phyloP scores from a whole-genome alignment of 2,888 invertebrate genomes.

The Meandrusa payeni region DNA sequence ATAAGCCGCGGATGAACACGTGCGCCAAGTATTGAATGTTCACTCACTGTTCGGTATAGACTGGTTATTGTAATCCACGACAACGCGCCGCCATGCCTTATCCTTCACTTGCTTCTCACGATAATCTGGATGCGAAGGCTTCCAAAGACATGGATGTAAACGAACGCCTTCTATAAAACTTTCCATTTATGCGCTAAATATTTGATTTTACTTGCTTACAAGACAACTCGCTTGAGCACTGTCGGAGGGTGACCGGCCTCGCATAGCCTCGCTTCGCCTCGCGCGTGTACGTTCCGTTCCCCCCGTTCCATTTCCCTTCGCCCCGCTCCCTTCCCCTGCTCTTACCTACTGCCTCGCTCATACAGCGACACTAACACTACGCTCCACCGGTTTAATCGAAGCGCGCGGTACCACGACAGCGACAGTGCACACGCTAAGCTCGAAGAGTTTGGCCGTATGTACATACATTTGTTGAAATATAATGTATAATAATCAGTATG shows the following conservation, averaged over 20 bases:
- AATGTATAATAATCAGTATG: no score
- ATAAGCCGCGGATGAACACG: not conserved
- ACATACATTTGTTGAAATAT: no score
- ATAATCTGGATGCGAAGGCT: constrained; percentile 64
- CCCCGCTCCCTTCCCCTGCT: constrained; percentile 10
- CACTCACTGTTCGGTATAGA: constrained; percentile 59
- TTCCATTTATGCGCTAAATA: constrained; percentile 46
- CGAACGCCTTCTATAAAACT: constrained; percentile 64
- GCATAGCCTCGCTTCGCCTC: constrained; percentile 42
- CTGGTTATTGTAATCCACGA: constrained; percentile 52
- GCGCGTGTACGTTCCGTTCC: constrained; percentile 38
- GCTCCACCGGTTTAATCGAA: constrained; percentile 36
- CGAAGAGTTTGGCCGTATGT: no score
- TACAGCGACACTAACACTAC: no score
- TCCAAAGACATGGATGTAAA: constrained; percentile 64
- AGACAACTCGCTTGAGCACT: constrained; percentile 18
- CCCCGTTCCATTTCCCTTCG: constrained; percentile 34
- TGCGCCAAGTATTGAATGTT: constrained; percentile 2
- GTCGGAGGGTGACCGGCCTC: constrained; percentile 37
- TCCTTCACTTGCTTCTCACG: constrained; percentile 60
- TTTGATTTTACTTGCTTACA: constrained; percentile 1
- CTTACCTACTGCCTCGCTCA: no score
- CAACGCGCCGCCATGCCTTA: constrained; percentile 63
- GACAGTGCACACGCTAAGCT: no score
- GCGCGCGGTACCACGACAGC: no score